Base-by-base conservation (phyloP, 1,140 invertebrate genomes). In the Dendrolimus kikuchii region DNA sequence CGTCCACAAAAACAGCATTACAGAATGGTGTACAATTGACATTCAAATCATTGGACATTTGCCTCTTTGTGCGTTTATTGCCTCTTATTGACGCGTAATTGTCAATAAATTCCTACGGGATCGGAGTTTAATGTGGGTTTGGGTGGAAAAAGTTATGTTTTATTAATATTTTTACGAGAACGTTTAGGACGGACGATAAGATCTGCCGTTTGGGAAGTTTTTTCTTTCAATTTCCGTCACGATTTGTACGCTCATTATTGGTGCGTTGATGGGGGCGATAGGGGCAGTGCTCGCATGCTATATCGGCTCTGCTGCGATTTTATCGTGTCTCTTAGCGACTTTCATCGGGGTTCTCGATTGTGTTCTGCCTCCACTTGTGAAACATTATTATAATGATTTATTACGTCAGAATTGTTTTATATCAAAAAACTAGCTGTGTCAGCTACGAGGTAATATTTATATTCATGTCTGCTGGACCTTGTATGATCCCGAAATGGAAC, bases 101-200 rank as follows among this genome's bases (percentile, higher is more conserved):
- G 82, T 81, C 82, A 84, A 86, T 86, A 86, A 84, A 86, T 83
- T 82, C 68, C 76, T 80, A 82, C 76, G 80, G 80, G 80, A 82
- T 78, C 74, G 73, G 72, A 79, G 65, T 77, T 82, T 82, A 82
- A 86, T 86, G 81, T 86, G 82, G 82, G 82, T 84, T 86, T 84
- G 79, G 77, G 81, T 86, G 77, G 63, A 86, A 85, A 86, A 86
- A 86, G 81, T 86, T 86, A 86, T 83, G 77, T 86, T 86, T 84
- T 86, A 86, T 86, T 86, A 86, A 86, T 86, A 86, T 86, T 86
- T 84, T 86, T 86, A 86, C 81, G 79, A 84, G 82, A 86, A 66
- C 82, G 77, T 86, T 86, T 86, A 86, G 77, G 67, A 75, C 53
- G 65, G 51, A 51, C 71, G 81, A 86, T 84, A 84, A 77, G 77